These are phyloP conservation scores for Centruroides sculpturatus DNA, from an alignment of 1,140 invertebrate genomes.

Conservation along the genomic window DNA sequence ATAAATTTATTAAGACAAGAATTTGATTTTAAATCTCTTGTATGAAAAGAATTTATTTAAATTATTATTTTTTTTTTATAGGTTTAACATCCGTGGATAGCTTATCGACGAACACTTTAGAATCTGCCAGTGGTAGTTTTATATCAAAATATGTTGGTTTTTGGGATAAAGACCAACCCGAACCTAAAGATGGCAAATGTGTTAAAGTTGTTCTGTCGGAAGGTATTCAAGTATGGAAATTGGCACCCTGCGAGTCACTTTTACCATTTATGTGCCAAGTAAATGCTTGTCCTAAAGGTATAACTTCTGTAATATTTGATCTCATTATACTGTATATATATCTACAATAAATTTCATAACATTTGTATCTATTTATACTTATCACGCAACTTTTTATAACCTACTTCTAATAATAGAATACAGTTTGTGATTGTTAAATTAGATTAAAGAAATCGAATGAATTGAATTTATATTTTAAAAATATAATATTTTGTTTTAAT, in stretches of 20 bases:
- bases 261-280: constrained; percentile 87
- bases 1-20: background rate
- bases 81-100: constrained; percentile 79
- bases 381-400: background rate
- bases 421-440: no score
- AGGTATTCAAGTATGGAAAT: constrained; percentile 63
- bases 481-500: no score
- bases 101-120: constrained; percentile 77
- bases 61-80: constrained; percentile 24
- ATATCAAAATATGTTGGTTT: constrained; percentile 74
- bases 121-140: constrained; percentile 76
- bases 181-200: constrained; percentile 70
- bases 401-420: no score
- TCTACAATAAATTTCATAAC: no score
- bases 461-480: background rate
- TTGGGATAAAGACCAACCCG: constrained; percentile 52
- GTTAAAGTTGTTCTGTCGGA: constrained; percentile 53
- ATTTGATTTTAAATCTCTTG: background rate
- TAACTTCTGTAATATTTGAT: background rate
- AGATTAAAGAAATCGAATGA: no score
- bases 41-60: background rate
- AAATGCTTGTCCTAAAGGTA: constrained; percentile 77
- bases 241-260: constrained; percentile 82
- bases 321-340: no score
- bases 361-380: no score